Evolutionary conservation across 1,140 invertebrate genomes (phyloP), one percentile per base, ranked within the genome.

Genomic region (Lycorma delicatula): DNA sequence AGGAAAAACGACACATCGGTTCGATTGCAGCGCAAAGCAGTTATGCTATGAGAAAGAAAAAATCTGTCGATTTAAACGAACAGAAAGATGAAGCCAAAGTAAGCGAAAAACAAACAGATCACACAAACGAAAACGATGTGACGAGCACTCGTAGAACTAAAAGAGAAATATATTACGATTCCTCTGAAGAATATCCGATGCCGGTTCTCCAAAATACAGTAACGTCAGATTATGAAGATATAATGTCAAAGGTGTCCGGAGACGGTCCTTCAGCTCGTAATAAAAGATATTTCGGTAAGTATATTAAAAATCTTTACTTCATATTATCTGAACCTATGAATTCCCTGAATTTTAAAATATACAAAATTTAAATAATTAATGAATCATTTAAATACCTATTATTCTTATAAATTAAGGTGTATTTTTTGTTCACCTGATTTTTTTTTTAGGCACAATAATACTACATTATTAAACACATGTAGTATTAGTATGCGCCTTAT

Each of bases 241-340:
- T 52, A 11, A 28, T 50, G 13, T 51, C 48, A 22, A 59, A 52
- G 54, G 22, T 28, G 16, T 41, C 31, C 12, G 52, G 36, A 27
- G 54, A 62, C 18, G 38, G 53, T 23, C 27, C 57, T 1, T 55
- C 51, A 7, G 48, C 58, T 16, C 54, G 61, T 26, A 60, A 60
- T 27, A 64, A 62, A 49, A 54, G 60, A 47, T 62, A 56, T 53
- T 64, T 62, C 23, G 63, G 63, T 64, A 64, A 62, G 58, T 56
- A n/a, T n/a, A n/a, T n/a, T n/a, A n/a, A n/a, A n/a, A n/a, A n/a
- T n/a, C n/a, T n/a, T n/a, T n/a, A n/a, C n/a, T n/a, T n/a, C n/a
- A n/a, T n/a, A n/a, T n/a, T n/a, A n/a, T n/a, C n/a, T n/a, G n/a
- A n/a, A n/a, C n/a, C n/a, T n/a, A n/a, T n/a, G n/a, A n/a, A n/a